Conservation (phyloP, 2,113 vertebrate species). For the Parotia lawesii region DNA sequence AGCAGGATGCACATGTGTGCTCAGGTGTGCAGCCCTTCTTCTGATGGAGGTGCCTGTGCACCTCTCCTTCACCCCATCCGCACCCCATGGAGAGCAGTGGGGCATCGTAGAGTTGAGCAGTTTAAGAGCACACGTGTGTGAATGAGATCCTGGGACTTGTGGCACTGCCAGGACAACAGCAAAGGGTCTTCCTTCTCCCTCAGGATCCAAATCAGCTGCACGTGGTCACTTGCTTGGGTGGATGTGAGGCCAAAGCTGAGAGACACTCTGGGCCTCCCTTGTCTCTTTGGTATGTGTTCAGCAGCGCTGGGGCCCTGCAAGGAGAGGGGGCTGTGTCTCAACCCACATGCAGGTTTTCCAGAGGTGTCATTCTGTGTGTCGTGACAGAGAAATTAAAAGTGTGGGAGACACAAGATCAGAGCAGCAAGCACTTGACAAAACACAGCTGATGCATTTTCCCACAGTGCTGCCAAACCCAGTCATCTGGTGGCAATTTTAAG, state of each 20-base stretch:
- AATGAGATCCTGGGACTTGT: background rate
- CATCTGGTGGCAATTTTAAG: background rate
- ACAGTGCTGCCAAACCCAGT: background rate
- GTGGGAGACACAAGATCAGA: background rate
- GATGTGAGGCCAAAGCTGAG: background rate
- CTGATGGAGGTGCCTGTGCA: background rate
- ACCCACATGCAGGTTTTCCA: background rate
- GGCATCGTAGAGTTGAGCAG: accelerated
- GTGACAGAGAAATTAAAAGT: background rate
- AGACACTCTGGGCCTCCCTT: background rate
- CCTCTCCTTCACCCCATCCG: background rate
- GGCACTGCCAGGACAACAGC: background rate
- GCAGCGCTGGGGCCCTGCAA: accelerated
- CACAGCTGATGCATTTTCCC: background rate
- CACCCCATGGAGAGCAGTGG: accelerated
- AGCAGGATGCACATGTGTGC: background rate
- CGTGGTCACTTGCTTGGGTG: accelerated
- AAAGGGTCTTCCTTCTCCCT: background rate
- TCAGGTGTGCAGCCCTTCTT: background rate
- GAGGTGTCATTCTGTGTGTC: background rate
- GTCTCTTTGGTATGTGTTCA: background rate
- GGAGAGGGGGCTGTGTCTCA: background rate
- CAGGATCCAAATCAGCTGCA: background rate
- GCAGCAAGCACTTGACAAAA: background rate
- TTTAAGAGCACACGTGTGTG: accelerated